A percentile compares a stretch with the other conserved stretches of the same genome.
Evolutionary conservation across 2,113 vertebrate genomes (phyloP).

Genomic region (Pipa parva): DNA sequence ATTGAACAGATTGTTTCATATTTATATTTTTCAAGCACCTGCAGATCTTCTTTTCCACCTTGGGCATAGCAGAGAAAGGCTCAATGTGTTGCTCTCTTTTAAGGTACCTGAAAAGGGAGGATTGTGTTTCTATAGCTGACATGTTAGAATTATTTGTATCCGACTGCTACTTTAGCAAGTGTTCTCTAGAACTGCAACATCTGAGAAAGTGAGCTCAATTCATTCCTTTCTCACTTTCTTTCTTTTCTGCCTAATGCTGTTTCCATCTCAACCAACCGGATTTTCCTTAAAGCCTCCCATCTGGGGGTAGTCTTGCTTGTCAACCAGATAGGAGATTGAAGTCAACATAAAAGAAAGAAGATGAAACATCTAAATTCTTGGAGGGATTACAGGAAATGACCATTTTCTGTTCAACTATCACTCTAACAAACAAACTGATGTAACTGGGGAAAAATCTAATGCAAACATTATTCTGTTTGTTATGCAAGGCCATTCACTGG

Average conservation of each 20-base stretch:
- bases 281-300: conserved; percentile 58
- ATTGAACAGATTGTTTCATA: not conserved
- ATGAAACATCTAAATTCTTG: conserved; percentile 32
- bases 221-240: not conserved
- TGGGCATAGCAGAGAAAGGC: conserved; percentile 48
- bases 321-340: conserved; percentile 6
- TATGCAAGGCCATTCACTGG: too few relatives aligned
- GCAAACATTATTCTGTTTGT: not conserved
- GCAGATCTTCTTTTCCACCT: conserved; percentile 29
- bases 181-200: not conserved
- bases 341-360: not conserved
- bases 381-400: conserved; percentile 16
- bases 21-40: conserved; percentile 32
- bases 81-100: conserved; percentile 70
- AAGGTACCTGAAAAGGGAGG: conserved; percentile 59
- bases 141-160: conserved; percentile 36
- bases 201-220: not conserved
- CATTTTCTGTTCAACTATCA: conserved; percentile 27
- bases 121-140: conserved; percentile 62
- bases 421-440: not conserved
- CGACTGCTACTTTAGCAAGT: not conserved
- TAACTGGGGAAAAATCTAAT: not conserved
- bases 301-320: conserved; percentile 53
- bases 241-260: conserved; percentile 21
- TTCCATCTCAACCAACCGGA: conserved; percentile 69